Conservation (phyloP, 2,888 invertebrate species). For the Anticlea derivata region DNA sequence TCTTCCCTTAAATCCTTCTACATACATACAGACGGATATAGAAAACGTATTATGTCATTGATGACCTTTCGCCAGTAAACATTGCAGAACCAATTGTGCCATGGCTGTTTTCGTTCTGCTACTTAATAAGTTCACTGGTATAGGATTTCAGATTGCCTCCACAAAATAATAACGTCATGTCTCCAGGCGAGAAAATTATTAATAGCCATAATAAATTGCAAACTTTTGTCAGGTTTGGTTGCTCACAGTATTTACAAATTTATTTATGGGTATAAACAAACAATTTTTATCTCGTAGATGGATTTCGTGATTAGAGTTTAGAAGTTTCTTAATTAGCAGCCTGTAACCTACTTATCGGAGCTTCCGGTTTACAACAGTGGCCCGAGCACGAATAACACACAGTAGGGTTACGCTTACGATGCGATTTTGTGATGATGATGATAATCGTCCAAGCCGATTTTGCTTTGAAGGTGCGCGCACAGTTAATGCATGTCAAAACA, state of each 20-base stretch:
- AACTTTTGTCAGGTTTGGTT: constrained; percentile 65
- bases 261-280: constrained; percentile 33
- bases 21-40: too few species aligned
- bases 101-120: not conserved
- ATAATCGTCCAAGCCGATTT: too few species aligned
- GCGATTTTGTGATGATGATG: too few species aligned
- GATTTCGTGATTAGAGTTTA: constrained; percentile 36
- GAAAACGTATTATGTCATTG: too few species aligned
- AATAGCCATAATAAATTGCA: constrained; percentile 67
- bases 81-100: too few species aligned
- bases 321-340: constrained; percentile 36
- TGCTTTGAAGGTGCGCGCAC: too few species aligned
- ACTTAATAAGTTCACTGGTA: constrained; percentile 8
- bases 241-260: constrained; percentile 59
- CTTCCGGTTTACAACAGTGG: constrained; percentile 12
- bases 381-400: too few species aligned
- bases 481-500: too few species aligned
- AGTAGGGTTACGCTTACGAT: too few species aligned
- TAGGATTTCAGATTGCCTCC: constrained; percentile 41
- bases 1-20: too few species aligned
- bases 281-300: constrained; percentile 40
- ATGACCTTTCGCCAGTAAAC: too few species aligned
- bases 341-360: constrained; percentile 10
- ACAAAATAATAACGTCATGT: constrained; percentile 67
- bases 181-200: constrained; percentile 65